Evolutionary conservation across 2,888 invertebrate species (phyloP), one percentile per base, ranked within the genome.

Genomic region (Molorchus minor): DNA sequence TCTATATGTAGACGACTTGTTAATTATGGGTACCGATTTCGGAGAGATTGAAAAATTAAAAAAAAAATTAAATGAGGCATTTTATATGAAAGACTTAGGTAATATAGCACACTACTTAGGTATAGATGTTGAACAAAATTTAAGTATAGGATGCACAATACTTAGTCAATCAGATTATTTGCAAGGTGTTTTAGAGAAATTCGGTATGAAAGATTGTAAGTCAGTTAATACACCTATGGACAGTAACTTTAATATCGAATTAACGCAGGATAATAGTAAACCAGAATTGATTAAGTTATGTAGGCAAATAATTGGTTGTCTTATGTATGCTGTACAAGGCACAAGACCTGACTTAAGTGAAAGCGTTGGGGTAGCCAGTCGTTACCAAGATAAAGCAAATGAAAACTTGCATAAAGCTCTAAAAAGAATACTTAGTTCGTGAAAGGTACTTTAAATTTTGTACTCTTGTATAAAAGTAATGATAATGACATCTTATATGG

Each of bases 1-100:
- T 35, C 13, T 61, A 12, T 61, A 61, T 54, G 61, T 61, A 29
- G 61, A 58, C 36, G 54, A 59, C 12, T 20, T 52, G 17, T 33
- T 59, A 13, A 46, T 55, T 43, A 10, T 58, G 13, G 54, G 58
- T n/a, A 53, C 20, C 4, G n/a, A 45, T 45, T 10, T 46, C 2
- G 7, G 16, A 17, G 45, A 45, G 51, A 36, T 67, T n/a, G 12
- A 16, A 7, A 57, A 41, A 3, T 4, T 67, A 15, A 68, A 68
- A 53, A 29, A 8, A 7, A 41, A 10, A 17, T 54, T 56, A 15
- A 38, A 17, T 38, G 30, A 49, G 10, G 33, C 29, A 12, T 46
- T 56, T 38, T 1, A 16, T 10, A 59, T 59, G 51, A 56, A 51
- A 33, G 56, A 51, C 36, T 36, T 60, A 33, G 60, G 60, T n/a